Conservation (phyloP, 2,888 invertebrate genomes). For the Euzetes globulus region DNA sequence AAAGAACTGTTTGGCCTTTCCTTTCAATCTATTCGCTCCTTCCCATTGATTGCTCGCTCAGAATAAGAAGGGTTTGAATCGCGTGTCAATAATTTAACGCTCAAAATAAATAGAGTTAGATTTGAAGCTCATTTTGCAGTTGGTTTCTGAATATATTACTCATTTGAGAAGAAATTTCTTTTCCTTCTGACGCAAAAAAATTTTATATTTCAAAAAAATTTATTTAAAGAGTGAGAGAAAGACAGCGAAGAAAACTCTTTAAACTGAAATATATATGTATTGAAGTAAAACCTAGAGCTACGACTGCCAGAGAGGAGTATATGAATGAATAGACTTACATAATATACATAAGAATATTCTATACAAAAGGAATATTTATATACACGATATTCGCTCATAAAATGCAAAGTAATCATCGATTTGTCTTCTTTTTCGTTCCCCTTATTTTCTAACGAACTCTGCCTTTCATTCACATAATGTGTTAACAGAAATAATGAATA, state of each 20-base stretch:
- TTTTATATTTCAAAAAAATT: background rate
- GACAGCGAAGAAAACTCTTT: too few species aligned
- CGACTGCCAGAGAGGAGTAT: too few species aligned
- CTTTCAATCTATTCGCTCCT: slow-evolving; percentile 9
- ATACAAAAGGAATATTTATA: background rate
- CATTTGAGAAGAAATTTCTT: slow-evolving; percentile 1
- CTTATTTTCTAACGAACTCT: slow-evolving; percentile 18
- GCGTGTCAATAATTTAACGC: slow-evolving; percentile 25
- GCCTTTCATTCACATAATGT: slow-evolving; percentile 17
- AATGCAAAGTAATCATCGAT: slow-evolving; percentile 22
- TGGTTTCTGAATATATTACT: background rate
- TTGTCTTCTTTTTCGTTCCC: slow-evolving; percentile 6
- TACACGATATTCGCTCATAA: slow-evolving; percentile 22
- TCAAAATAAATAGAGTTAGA: background rate
- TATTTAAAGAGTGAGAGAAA: background rate
- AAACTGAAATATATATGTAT: too few species aligned
- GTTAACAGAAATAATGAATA: slow-evolving; percentile 23
- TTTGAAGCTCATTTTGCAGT: slow-evolving; percentile 9
- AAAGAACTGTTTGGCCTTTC: slow-evolving; percentile 6
- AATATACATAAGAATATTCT: background rate
- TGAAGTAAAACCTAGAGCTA: too few species aligned
- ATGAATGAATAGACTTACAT: background rate
- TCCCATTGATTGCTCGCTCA: background rate
- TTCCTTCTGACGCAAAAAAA: background rate
- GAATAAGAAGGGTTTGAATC: slow-evolving; percentile 6